Conservation (phyloP, 2,113 vertebrate species). For the Mesembrinibis cayennensis region DNA sequence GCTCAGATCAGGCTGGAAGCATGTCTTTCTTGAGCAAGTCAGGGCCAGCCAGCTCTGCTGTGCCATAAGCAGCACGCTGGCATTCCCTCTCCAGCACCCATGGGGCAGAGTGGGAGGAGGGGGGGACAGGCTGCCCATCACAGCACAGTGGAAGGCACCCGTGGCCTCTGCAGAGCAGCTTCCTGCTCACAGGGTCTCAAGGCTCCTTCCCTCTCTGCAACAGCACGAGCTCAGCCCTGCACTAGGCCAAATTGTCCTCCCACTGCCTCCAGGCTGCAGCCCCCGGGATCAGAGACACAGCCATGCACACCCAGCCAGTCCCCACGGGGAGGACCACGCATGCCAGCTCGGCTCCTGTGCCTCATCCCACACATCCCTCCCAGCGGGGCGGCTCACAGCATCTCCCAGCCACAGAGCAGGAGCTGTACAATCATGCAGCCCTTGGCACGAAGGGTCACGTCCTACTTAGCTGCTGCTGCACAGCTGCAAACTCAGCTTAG, state of each 20-base stretch:
- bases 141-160: rapidly evolving
- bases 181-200: too few relatives aligned
- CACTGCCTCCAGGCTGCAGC: too few relatives aligned
- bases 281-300: rapidly evolving
- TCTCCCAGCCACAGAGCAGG: not conserved
- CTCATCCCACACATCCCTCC: rapidly evolving
- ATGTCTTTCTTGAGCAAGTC: not conserved
- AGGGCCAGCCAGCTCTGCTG: not conserved
- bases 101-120: not conserved
- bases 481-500: not conserved
- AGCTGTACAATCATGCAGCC: rapidly evolving
- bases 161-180: too few relatives aligned
- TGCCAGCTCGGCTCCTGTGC: rapidly evolving
- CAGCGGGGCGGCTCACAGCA: rapidly evolving
- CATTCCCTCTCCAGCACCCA: not conserved
- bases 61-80: not conserved
- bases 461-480: rapidly evolving
- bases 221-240: not conserved
- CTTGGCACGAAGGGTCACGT: not conserved
- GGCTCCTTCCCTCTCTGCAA: not conserved
- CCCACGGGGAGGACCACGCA: rapidly evolving
- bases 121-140: not conserved
- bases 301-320: not conserved
- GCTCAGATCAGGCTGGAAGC: not conserved
- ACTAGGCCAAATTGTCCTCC: not conserved